A percentile compares a stretch with the other conserved stretches of the same genome.
Evolutionary conservation across 2,113 vertebrate genomes (phyloP).

Genomic region (Nibea albiflora): DNA sequence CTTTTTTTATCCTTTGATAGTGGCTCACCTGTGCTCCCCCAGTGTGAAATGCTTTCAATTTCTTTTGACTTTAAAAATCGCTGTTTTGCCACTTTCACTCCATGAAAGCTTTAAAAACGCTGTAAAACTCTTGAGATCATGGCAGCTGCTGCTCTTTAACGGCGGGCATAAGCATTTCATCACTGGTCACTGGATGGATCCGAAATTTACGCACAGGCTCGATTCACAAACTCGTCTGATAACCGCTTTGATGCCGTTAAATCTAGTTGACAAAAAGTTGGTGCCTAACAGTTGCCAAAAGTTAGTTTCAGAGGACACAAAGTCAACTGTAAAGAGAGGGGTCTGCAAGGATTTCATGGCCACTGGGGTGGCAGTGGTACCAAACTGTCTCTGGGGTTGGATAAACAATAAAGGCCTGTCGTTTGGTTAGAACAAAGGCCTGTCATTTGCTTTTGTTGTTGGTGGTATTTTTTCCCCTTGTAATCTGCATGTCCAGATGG

Average conservation of each 20-base stretch:
- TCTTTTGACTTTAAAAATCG: neutral
- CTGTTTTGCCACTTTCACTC: neutral
- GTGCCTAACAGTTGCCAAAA: neutral
- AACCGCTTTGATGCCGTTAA: neutral
- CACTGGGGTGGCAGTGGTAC: constrained; percentile 22
- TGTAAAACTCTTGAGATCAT: neutral
- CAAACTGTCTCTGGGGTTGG: constrained; percentile 65
- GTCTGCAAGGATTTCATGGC: constrained; percentile 41
- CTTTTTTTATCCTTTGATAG: neutral
- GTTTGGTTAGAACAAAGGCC: constrained; percentile 72
- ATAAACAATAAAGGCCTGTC: constrained; percentile 73
- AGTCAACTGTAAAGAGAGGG: constrained; percentile 36
- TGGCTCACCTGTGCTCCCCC: neutral
- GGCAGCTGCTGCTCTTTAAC: neutral
- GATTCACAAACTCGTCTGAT: neutral
- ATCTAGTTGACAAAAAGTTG: constrained; percentile 19
- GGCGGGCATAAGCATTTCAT: neutral
- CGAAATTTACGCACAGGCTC: neutral
- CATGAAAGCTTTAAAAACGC: neutral
- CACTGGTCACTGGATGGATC: neutral
- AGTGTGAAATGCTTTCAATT: neutral
- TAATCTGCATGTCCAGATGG: constrained; percentile 79
- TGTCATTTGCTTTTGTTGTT: constrained; percentile 73
- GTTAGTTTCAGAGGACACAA: constrained; percentile 47
- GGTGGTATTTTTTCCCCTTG: constrained; percentile 52